Base-by-base conservation (phyloP, 2,113 vertebrate species). In the Lepus timidus region DNA sequence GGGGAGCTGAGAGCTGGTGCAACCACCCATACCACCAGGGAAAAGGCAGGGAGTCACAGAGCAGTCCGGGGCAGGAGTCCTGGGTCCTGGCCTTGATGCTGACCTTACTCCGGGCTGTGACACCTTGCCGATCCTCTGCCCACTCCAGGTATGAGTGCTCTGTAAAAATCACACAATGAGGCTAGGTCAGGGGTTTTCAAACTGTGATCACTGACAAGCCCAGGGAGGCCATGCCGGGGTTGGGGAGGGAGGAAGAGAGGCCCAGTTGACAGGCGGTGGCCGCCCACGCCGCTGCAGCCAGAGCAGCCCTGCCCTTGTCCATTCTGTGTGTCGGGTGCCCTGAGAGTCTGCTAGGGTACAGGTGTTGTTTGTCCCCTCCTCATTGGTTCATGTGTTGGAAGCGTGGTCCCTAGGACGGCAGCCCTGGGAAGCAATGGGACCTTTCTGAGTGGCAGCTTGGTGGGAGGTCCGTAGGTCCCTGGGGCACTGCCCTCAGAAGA, bases 231-330 rank as follows among this genome's bases (percentile, higher is more conserved):
- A 33, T 19, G 6, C 2, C 13, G 36, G 44, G 23, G 13, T 22
- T 2, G 16, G 29, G 22, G 2, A 22, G 4, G 74, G 31, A 33
- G 10, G 64, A n/a, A 81, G 44, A 55, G 58, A 79, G 39, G 3
- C 23, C 13, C 6, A 0, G 6, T 10, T 13, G 31, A 58, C 1
- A 3, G n/a, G 22, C 10, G 3, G 39, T 85, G 36, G 71, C 1
- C 1, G 0, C 14, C 19, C 13, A 20, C 14, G 51, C 61, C 3
- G 39, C 44, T 68, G n/a, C 51, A 89, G 25, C 3, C 36, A 78
- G 62, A 85, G 33, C 3, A 68, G 29, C 5, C 36, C 55, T 5
- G 2, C 44, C 19, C 12, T 16, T 39, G 58, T 62, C 14, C 4
- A 7, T 67, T 78, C 39, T 29, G 25, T 64, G 65, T 3, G 1